Evolutionary conservation across 1,140 invertebrate species (phyloP).

Genomic region (Pogonognathellus flavescens): DNA sequence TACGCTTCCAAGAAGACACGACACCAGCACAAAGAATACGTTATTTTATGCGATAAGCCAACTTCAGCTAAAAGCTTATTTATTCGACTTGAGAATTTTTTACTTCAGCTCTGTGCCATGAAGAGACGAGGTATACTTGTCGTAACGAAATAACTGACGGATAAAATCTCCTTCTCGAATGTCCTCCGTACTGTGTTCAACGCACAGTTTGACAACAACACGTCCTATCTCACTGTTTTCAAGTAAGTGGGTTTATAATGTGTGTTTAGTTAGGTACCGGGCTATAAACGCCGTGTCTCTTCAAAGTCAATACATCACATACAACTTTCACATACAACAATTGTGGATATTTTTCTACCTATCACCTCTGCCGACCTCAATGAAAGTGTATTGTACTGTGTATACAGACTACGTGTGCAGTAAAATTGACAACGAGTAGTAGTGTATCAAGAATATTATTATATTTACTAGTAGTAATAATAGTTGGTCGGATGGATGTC

Average conservation of each 20-base stretch:
- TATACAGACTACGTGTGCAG: background rate
- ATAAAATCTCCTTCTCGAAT: conserved; percentile 28
- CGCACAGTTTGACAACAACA: background rate
- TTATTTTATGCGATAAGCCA: conserved; percentile 13
- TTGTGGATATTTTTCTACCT: background rate
- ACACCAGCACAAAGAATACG: background rate
- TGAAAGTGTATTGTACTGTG: background rate
- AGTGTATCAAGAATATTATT: background rate
- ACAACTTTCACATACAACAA: conserved; percentile 21
- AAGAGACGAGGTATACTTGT: background rate
- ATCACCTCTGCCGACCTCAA: background rate
- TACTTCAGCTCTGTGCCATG: background rate
- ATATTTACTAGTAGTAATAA: too few relatives aligned
- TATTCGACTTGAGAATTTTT: conserved; percentile 30
- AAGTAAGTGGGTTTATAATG: conserved; percentile 36
- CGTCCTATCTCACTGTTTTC: background rate
- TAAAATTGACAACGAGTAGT: conserved; percentile 16
- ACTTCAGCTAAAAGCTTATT: conserved; percentile 36
- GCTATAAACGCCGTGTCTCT: conserved; percentile 22
- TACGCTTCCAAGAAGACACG: background rate
- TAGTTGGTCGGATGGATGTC: too few relatives aligned
- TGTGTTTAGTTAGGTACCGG: conserved; percentile 13
- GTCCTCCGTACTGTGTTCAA: background rate
- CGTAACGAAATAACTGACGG: background rate
- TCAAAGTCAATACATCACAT: background rate